phyloP scores from a whole-genome alignment of 1,140 invertebrate genomes.

The Eumaeus atala region DNA sequence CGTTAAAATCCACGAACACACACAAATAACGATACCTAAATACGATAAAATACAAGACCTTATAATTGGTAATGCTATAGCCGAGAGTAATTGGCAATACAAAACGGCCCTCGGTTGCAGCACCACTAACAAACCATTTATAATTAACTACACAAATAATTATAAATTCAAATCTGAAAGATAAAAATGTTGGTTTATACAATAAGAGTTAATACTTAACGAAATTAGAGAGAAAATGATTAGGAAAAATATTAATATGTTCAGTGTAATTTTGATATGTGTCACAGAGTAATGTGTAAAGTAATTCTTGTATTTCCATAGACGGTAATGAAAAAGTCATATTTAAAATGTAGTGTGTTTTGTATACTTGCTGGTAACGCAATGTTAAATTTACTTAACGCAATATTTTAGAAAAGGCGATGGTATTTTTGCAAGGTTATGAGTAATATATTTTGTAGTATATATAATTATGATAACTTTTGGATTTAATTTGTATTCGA shows the following conservation, averaged over 20 bases:
- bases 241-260: conserved; percentile 62
- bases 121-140: conserved; percentile 57
- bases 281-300: conserved; percentile 13
- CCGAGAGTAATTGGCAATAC: conserved; percentile 7
- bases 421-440: no score
- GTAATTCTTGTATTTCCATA: background rate
- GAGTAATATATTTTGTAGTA: no score
- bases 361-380: no score
- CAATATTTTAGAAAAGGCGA: no score
- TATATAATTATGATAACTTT: no score
- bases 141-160: conserved; percentile 68
- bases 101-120: conserved; percentile 30
- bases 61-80: conserved; percentile 48
- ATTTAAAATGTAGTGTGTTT: no score
- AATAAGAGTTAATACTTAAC: conserved; percentile 64
- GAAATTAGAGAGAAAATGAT: conserved; percentile 72
- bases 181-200: conserved; percentile 71
- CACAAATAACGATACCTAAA: conserved; percentile 67
- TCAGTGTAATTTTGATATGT: conserved; percentile 26
- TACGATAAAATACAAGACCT: conserved; percentile 58
- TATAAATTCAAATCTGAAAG: conserved; percentile 66
- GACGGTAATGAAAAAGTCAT: background rate
- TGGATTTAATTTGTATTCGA: no score
- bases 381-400: no score
- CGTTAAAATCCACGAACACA: conserved; percentile 67